Conservation (phyloP, 2,888 invertebrate species). For the Drosophila lutescens region DNA sequence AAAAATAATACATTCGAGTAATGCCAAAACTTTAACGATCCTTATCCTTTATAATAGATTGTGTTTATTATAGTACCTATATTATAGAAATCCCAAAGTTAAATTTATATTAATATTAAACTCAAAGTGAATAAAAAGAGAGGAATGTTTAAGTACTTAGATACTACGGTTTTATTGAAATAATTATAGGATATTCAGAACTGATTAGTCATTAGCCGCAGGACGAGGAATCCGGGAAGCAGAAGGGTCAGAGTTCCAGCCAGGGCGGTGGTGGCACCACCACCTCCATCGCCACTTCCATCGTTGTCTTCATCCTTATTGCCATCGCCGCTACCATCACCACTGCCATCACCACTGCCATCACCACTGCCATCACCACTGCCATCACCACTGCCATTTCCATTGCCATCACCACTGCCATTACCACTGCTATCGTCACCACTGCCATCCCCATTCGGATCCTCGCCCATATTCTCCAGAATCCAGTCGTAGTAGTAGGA, state of each 20-base stretch:
- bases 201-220: conserved; percentile 12
- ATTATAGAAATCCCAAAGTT: not conserved
- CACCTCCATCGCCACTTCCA: conserved; percentile 60
- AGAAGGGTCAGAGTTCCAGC: conserved; percentile 37
- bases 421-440: conserved; percentile 27
- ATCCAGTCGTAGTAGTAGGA: conserved; percentile 73
- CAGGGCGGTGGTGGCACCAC: conserved; percentile 40
- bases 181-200: not conserved
- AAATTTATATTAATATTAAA: not conserved
- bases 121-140: not conserved
- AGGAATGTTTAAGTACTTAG: not conserved
- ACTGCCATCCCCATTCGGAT: not conserved
- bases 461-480: conserved; percentile 33
- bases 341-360: conserved; percentile 40
- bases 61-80: too few relatives aligned
- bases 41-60: too few relatives aligned
- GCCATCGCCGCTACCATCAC: conserved; percentile 40
- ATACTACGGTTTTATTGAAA: not conserved
- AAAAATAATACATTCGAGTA: too few relatives aligned
- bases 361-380: not conserved
- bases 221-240: conserved; percentile 47
- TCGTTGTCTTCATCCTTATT: conserved; percentile 13
- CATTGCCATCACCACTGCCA: conserved; percentile 27
- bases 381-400: conserved; percentile 26
- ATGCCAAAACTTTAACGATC: too few relatives aligned